phyloP scores from a whole-genome alignment of 2,797 vertebrate genomes.

The Natrix natrix region DNA sequence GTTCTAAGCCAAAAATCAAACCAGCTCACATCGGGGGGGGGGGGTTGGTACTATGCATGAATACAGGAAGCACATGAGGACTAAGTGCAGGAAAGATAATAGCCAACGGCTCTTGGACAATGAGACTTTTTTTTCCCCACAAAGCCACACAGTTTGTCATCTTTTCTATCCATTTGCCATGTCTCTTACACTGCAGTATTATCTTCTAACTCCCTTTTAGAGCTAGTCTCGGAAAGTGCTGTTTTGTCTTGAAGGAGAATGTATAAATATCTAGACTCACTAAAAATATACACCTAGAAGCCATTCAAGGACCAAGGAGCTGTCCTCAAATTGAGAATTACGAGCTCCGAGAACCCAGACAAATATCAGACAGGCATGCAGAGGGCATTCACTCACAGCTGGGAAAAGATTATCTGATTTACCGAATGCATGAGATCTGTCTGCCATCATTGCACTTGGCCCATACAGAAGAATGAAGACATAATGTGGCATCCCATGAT shows the following conservation, averaged over 20 bases:
- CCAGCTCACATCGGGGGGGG: no score
- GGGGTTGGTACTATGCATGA: background rate
- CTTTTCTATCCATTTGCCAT: background rate
- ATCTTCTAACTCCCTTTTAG: background rate
- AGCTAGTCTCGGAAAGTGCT: background rate
- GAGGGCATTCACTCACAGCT: background rate
- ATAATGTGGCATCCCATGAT: background rate
- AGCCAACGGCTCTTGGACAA: background rate
- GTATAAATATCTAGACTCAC: background rate
- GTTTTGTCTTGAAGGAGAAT: background rate
- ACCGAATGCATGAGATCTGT: background rate
- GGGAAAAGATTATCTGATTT: background rate
- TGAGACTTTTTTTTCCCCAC: background rate
- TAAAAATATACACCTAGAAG: background rate
- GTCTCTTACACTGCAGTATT: background rate
- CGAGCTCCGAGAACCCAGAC: background rate
- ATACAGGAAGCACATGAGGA: background rate
- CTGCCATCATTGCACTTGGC: background rate
- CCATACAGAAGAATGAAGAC: background rate
- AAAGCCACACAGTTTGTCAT: background rate
- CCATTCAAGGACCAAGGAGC: background rate
- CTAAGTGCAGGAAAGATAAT: background rate
- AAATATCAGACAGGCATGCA: background rate
- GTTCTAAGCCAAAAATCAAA: background rate
- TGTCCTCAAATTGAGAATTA: background rate